Evolutionary conservation across 2,888 invertebrate species (phyloP), one percentile per base, ranked within the genome.

Genomic region (Pseudeuparius sepicola): DNA sequence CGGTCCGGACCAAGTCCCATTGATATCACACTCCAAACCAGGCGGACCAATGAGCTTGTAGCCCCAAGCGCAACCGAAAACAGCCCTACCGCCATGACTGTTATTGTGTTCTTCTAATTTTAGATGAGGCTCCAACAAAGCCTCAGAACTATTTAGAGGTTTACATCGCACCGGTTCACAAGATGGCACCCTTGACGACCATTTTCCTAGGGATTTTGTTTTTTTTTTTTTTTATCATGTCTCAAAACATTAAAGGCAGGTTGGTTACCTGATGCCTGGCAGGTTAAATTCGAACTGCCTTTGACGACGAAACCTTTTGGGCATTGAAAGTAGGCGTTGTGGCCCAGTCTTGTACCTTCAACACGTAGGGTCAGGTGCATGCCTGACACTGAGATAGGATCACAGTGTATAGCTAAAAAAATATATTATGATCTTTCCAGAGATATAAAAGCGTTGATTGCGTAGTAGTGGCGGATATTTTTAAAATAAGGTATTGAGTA

Each of bases 31-130:
- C 59, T 80, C 82, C 40, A 88, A 68, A 18, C 78, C 82, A 4
- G 83, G 80, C 27, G 77, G 69, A 7, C 88, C 89, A 32, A 71
- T 67, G 32, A 89, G 69, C 41, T 75, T 70, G 59, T 86, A 84
- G 36, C 88, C 87, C 79, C 84, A 85, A 42, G 84, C 74, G 56
- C 89, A 89, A 44, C 77, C 74, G 65, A 88, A 89, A 47, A 81
- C 72, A 9, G 83, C 84, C 32, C 78, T 72, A 4, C 85, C 85
- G 33, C 85, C 85, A 51, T 76, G 82, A 48, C 80, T 83, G 40
- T 83, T 77, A 63, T 87, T 86, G 59, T 83, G 75, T 53, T 85
- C 84, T 40, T 81, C 70, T 43, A 87, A 65, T 52, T 75, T 76
- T 28, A 88, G 66, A 55, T 81, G 80, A 0, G 80, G 73, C 48